Percentiles rank a stretch among this genome's conserved stretches.
Conservation (phyloP, 2,888 invertebrate genomes). For the Strigamia crassipes region DNA sequence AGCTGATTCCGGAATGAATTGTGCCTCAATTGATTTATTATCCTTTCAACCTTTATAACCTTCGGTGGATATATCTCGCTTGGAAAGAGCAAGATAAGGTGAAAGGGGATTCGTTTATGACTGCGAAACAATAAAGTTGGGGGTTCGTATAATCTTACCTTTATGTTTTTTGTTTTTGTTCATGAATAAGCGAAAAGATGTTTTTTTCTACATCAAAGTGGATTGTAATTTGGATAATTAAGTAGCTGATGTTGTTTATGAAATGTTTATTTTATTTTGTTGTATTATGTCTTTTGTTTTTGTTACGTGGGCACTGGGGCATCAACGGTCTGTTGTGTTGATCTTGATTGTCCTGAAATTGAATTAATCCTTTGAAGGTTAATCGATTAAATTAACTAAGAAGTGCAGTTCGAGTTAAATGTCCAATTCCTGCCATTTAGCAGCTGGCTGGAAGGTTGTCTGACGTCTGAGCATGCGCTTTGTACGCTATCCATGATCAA, state of each 20-base stretch:
- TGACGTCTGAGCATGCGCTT: too few relatives aligned
- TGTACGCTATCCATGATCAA: neutral
- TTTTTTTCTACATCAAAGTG: neutral
- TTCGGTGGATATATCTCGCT: neutral
- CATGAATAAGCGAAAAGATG: too few relatives aligned
- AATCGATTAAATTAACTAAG: neutral
- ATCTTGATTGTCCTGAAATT: too few relatives aligned
- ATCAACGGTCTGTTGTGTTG: neutral
- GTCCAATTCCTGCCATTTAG: too few relatives aligned
- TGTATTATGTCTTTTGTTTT: neutral
- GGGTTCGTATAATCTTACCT: neutral
- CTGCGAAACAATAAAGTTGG: neutral
- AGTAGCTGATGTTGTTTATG: neutral
- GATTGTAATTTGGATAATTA: conserved; percentile 2
- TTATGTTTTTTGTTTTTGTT: neutral
- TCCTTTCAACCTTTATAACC: conserved; percentile 31
- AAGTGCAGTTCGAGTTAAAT: too few relatives aligned
- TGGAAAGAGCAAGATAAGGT: conserved; percentile 19
- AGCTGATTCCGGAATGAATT: neutral
- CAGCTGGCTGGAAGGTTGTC: too few relatives aligned
- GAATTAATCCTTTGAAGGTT: conserved; percentile 2
- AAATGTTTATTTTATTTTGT: neutral
- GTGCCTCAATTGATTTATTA: conserved; percentile 18
- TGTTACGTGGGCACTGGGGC: neutral
- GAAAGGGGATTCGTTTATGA: conserved; percentile 27